Percentiles rank a stretch among this genome's conserved stretches.
phyloP scores from a whole-genome alignment of 2,888 invertebrate species.

The Cylindroiulus punctatus region DNA sequence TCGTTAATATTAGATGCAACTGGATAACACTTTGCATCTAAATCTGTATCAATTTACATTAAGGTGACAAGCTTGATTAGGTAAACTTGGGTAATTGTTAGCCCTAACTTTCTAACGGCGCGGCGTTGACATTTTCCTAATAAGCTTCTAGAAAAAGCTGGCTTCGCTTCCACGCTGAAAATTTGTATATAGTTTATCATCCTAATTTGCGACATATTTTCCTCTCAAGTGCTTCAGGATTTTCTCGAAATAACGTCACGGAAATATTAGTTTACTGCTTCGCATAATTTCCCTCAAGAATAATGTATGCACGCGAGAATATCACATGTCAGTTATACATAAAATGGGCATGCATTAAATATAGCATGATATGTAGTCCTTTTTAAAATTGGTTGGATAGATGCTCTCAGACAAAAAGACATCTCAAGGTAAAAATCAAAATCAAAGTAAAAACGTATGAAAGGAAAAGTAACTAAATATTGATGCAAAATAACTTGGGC shows the following conservation, averaged over 20 bases:
- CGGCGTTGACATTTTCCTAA: slow-evolving; percentile 10
- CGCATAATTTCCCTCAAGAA: slow-evolving; percentile 37
- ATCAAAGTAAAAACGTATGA: too few species aligned
- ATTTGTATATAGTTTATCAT: neutral
- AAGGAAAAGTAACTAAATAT: too few species aligned
- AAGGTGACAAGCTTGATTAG: slow-evolving; percentile 11
- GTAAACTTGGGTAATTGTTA: neutral
- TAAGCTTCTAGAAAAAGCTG: slow-evolving; percentile 1
- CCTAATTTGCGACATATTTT: neutral
- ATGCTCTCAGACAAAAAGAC: neutral
- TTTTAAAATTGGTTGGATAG: neutral
- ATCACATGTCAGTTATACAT: slow-evolving; percentile 14
- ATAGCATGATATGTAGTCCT: neutral
- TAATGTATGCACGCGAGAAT: neutral
- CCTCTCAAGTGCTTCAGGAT: neutral
- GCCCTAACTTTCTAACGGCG: slow-evolving; percentile 9
- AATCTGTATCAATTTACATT: neutral
- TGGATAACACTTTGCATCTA: neutral
- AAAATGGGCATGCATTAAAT: neutral
- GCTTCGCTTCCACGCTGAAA: neutral
- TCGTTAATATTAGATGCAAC: slow-evolving; percentile 1
- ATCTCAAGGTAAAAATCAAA: too few species aligned
- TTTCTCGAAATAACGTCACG: neutral
- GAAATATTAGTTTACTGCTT: slow-evolving; percentile 33
- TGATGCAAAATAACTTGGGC: neutral